Percentiles rank a stretch among this genome's conserved stretches.
Evolutionary conservation across 2,888 invertebrate species (phyloP).

Genomic region (Iphiclides podalirius): DNA sequence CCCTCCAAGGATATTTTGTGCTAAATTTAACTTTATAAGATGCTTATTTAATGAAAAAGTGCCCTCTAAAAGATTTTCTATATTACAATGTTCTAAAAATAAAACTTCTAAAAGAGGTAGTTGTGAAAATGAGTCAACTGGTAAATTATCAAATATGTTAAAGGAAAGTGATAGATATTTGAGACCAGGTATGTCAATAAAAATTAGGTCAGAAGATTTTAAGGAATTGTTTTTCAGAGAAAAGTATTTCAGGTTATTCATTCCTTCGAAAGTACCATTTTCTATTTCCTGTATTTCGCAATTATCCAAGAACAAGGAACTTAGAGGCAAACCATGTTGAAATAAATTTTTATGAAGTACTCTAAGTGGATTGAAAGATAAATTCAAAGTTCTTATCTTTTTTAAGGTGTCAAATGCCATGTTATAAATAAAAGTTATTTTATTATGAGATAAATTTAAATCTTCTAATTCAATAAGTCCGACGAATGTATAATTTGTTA

Average conservation of each 20-base stretch:
- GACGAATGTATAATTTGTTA: constrained; percentile 87
- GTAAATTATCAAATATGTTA: constrained; percentile 88
- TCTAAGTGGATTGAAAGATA: constrained; percentile 88
- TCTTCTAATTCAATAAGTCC: constrained; percentile 89
- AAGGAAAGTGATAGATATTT: constrained; percentile 86
- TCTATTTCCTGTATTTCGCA: constrained; percentile 88
- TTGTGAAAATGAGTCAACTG: constrained; percentile 85
- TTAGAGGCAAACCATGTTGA: constrained; percentile 87
- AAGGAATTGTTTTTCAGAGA: constrained; percentile 88
- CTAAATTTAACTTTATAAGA: constrained; percentile 85
- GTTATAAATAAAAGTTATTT: constrained; percentile 84
- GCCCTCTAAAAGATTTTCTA: constrained; percentile 84
- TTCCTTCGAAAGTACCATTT: constrained; percentile 85
- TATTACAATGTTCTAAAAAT: constrained; percentile 84
- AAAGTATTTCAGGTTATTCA: constrained; percentile 88
- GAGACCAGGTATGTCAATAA: constrained; percentile 87
- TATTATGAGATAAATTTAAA: constrained; percentile 87
- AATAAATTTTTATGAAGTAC: constrained; percentile 87
- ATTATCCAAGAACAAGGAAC: constrained; percentile 86
- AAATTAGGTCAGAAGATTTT: constrained; percentile 83
- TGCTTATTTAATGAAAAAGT: constrained; percentile 88
- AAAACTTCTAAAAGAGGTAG: constrained; percentile 89
- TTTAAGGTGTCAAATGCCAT: constrained; percentile 88
- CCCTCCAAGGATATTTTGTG: constrained; percentile 84
- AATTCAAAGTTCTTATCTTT: constrained; percentile 87